Evolutionary conservation across 2,113 vertebrate species (phyloP).

Genomic region (Macheiramphus alcinus): DNA sequence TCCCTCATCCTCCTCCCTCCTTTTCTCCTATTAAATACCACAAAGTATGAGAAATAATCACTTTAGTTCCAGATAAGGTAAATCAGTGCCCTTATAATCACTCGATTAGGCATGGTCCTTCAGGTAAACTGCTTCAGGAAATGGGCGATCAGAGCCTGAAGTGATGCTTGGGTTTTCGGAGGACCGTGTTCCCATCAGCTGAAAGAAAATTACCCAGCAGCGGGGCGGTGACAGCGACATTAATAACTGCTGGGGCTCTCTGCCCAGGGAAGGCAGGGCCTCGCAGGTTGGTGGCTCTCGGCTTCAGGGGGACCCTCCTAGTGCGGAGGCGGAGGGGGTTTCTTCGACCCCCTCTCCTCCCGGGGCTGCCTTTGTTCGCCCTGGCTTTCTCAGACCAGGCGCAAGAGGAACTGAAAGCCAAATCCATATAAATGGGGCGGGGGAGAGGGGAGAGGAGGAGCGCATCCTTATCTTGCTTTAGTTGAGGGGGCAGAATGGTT

Average conservation of each 20-base stretch:
- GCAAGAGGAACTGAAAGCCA: background rate
- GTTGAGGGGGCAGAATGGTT: background rate
- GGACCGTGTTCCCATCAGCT: background rate
- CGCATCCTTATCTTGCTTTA: fast-evolving
- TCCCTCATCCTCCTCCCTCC: slow-evolving; percentile 10
- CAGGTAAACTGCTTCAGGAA: slow-evolving; percentile 70
- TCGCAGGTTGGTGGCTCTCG: background rate
- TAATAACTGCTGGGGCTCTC: background rate
- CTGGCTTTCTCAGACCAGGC: background rate
- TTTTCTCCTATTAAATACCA: slow-evolving; percentile 52
- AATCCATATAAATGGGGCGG: background rate
- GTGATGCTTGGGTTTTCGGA: background rate
- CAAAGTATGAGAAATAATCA: slow-evolving; percentile 66
- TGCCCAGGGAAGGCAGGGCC: background rate
- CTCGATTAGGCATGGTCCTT: slow-evolving; percentile 61
- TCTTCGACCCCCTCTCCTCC: background rate
- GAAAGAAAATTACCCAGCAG: background rate
- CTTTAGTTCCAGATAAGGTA: slow-evolving; percentile 74
- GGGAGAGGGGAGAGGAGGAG: background rate
- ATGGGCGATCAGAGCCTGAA: slow-evolving; percentile 26
- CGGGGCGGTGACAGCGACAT: background rate
- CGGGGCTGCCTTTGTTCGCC: background rate
- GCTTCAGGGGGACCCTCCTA: background rate
- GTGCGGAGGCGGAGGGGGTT: background rate
- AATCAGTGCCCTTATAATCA: slow-evolving; percentile 68